Evolutionary conservation across 2,113 vertebrate genomes (phyloP), one percentile per base, ranked within the genome.

Genomic region (Misgurnus mizolepis): DNA sequence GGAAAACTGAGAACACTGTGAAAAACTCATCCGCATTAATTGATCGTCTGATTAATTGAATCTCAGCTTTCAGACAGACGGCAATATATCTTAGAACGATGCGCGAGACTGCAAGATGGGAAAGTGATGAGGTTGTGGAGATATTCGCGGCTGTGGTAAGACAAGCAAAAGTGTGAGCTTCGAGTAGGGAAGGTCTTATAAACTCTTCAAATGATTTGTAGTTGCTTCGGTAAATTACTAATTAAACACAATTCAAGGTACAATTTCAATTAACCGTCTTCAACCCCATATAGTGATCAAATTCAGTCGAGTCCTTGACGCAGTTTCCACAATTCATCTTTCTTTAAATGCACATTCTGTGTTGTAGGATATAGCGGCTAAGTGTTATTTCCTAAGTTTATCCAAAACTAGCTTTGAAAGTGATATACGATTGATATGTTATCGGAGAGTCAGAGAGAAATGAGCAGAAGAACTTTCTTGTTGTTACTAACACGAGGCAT

Each of bases 11-110:
- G 83, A 75, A 58, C 81, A 61, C 85, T 64, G 86, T 87, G 88
- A 86, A 88, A 90, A 89, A 87, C 79, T 72, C 65, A 79, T 80
- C 85, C 79, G 61, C 81, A 82, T 80, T 87, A 82, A 87, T 87
- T 88, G 87, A 91, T 89, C 18, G 39, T 39, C 47, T 90, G 91
- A 93, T 91, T 90, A 90, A 92, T 92, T 87, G 77, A 82, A 39
- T 87, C 85, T 92, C 86, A 4, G 34, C 76, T 91, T 89, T 90
- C 88, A 3, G 77, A 75, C 45, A 9, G 82, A 85, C 74, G 80
- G 87, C 83, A 7, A 18, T 81, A 80, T 85, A 62, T 71, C 41
- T 12, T 75, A 43, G 80, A 9, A 73, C 43, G 49, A 70, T 47
- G 80, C 17, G 55, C 76, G 15, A 82, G 47, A 45, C 40, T 18